Evolutionary conservation across 2,797 vertebrate species (phyloP).

Genomic region (Enteromius treurensis): DNA sequence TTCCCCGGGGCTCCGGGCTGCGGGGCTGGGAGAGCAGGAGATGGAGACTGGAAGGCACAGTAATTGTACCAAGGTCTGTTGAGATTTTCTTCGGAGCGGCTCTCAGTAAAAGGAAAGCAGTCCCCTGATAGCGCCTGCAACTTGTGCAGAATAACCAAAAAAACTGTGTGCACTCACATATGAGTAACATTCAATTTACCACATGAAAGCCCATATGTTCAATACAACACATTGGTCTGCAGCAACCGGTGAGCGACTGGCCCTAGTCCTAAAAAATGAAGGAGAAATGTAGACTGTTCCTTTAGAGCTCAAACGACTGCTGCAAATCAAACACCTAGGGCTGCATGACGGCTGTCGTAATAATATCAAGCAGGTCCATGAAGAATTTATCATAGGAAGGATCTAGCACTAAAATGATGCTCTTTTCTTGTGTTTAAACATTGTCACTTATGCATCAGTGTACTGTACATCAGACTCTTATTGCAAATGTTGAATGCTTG

Average conservation of each 20-base stretch:
- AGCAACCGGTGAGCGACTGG: constrained; percentile 58
- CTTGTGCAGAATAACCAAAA: constrained; percentile 84
- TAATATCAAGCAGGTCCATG: no score
- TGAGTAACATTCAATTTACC: constrained; percentile 91
- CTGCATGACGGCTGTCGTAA: neutral
- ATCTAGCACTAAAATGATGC: neutral
- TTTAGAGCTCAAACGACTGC: neutral
- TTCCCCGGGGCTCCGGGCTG: constrained; percentile 81
- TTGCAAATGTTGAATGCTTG: neutral
- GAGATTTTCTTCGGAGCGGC: constrained; percentile 82
- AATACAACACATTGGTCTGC: constrained; percentile 76
- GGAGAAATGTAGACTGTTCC: neutral
- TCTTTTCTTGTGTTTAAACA: neutral
- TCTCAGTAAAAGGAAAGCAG: constrained; percentile 86
- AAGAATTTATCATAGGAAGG: neutral
- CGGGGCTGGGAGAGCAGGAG: constrained; percentile 81
- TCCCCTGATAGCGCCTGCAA: constrained; percentile 77
- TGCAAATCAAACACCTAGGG: constrained; percentile 3
- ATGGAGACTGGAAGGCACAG: constrained; percentile 82
- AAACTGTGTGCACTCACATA: constrained; percentile 86
- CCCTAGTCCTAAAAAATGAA: constrained; percentile 67
- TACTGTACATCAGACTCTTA: no score
- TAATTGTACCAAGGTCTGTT: constrained; percentile 91
- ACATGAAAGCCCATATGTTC: constrained; percentile 83
- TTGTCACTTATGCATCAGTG: neutral